A percentile compares a stretch with the other conserved stretches of the same genome.
phyloP scores from a whole-genome alignment of 2,113 vertebrate species.

The Condylura cristata region DNA sequence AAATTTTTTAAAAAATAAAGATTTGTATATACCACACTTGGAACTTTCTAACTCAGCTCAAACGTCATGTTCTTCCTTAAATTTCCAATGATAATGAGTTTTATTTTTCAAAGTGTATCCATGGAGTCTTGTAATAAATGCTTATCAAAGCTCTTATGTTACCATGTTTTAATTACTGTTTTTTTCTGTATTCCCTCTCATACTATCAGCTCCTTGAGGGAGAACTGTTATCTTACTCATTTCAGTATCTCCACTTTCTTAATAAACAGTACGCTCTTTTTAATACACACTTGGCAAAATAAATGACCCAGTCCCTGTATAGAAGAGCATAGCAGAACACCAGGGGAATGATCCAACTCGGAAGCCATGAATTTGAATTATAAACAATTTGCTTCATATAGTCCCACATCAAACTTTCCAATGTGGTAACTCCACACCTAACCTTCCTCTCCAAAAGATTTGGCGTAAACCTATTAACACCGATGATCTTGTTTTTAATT shows the following conservation, averaged over 20 bases:
- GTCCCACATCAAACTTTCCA: not conserved
- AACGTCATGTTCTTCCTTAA: not conserved
- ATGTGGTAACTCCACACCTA: not conserved
- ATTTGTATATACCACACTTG: not conserved
- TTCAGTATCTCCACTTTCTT: not conserved
- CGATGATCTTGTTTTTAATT: not conserved
- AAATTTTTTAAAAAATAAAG: too few species aligned
- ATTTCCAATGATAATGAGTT: not conserved
- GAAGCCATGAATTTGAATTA: not conserved
- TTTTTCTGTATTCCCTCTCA: not conserved
- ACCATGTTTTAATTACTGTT: not conserved
- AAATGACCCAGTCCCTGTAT: not conserved
- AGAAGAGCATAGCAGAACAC: not conserved
- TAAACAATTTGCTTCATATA: not conserved
- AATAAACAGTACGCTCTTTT: not conserved
- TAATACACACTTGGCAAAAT: not conserved
- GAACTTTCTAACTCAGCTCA: not conserved
- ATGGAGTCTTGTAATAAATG: not conserved
- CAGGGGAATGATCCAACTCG: not conserved
- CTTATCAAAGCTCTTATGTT: not conserved
- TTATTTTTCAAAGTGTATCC: not conserved
- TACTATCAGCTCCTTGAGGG: not conserved
- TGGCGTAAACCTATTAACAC: not conserved
- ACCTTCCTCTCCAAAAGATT: not conserved
- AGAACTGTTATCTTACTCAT: not conserved